A percentile compares a stretch with the other conserved stretches of the same genome.
phyloP scores from a whole-genome alignment of 2,888 invertebrate species.

The Drymonia ruficornis region DNA sequence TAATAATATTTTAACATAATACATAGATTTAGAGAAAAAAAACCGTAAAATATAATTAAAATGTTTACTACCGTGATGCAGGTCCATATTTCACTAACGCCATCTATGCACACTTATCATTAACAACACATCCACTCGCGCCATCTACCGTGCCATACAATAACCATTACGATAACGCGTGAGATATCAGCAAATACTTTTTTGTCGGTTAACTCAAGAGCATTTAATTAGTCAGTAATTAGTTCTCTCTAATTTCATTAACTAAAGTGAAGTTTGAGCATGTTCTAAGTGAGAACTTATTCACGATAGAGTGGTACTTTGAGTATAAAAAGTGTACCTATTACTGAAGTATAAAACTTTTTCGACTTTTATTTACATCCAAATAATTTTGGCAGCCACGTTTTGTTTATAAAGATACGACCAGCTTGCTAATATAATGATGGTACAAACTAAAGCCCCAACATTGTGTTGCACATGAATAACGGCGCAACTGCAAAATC shows the following conservation, averaged over 20 bases:
- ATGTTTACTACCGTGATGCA: neutral
- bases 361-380: too few relatives aligned
- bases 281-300: constrained; percentile 21
- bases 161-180: constrained; percentile 16
- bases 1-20: too few relatives aligned
- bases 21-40: too few relatives aligned
- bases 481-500: constrained; percentile 33
- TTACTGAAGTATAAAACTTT: too few relatives aligned
- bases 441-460: constrained; percentile 1
- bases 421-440: neutral
- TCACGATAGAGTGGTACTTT: constrained; percentile 3
- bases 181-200: constrained; percentile 18
- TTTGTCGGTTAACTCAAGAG: constrained; percentile 25
- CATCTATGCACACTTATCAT: neutral
- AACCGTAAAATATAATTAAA: neutral
- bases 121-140: neutral
- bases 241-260: constrained; percentile 35
- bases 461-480: constrained; percentile 39
- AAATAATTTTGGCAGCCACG: too few relatives aligned
- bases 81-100: neutral
- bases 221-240: constrained; percentile 38
- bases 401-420: too few relatives aligned
- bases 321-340: too few relatives aligned
- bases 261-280: constrained; percentile 18
- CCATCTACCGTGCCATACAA: constrained; percentile 8